A percentile compares a stretch with the other conserved stretches of the same genome.
Evolutionary conservation across 2,797 vertebrate species (phyloP).

Genomic region (Calcarius lapponicus): DNA sequence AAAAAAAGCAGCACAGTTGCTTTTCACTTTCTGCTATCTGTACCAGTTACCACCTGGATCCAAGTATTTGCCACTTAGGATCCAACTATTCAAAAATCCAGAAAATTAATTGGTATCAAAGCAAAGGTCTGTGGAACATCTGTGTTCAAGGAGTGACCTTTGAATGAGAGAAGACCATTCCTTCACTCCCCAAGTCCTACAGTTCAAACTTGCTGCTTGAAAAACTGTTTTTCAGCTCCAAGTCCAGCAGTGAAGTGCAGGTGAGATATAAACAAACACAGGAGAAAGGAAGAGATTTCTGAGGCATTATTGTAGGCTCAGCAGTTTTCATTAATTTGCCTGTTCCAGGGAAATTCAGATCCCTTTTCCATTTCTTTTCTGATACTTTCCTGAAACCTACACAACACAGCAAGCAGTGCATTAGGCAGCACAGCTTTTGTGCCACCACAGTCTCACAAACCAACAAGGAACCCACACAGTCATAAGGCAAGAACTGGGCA

Average conservation of each 20-base stretch:
- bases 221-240: background rate
- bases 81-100: conserved; percentile 21
- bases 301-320: background rate
- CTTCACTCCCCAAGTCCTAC: background rate
- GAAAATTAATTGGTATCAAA: background rate
- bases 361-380: background rate
- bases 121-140: background rate
- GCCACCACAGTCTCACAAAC: background rate
- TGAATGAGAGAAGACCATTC: background rate
- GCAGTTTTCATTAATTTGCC: background rate
- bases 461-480: background rate
- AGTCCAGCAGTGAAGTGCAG: background rate
- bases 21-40: conserved; percentile 42
- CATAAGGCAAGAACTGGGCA: background rate
- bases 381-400: background rate
- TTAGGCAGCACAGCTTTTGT: background rate
- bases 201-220: background rate
- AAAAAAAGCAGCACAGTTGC: conserved; percentile 15
- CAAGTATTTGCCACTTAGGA: conserved; percentile 19
- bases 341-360: background rate
- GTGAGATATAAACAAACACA: background rate
- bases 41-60: conserved; percentile 37
- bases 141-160: background rate
- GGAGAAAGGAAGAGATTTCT: background rate
- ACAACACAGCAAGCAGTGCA: background rate